Base-by-base conservation (phyloP, 1,140 invertebrate genomes). In the Temnothorax longispinosus region DNA sequence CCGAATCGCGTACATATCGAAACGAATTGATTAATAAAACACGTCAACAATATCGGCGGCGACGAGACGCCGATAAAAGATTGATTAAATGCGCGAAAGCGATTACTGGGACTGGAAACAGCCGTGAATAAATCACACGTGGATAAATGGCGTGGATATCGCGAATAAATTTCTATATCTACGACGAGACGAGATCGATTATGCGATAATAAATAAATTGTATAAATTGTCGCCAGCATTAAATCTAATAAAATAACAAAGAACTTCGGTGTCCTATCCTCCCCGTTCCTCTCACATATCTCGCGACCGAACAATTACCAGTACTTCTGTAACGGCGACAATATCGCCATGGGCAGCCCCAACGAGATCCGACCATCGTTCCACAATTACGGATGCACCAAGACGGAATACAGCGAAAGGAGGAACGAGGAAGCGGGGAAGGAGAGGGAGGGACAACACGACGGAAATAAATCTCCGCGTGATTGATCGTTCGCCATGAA, bases 401-500 rank as follows among this genome's bases (percentile, higher is more conserved):
- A 85, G 50, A 78, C 38, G 32, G 58, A 62, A 85, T n/a, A 50
- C 15, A 44, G 6, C 38, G 5, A 69, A 69, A 52, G 62, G 13
- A n/a, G 54, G 27, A 50, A 2, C 52, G 69, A 18, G 41, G 21
- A 18, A 41, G 8, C 7, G 27, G 35, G 2, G 18, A 21, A 32
- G 8, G 50, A 35, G 44, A 2, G 62, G 47, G 47, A 54, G 38
- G 80, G 8, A 62, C 67, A 60, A 60, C 69, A 75, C 41, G 69
- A 64, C 82, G 56, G 82, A 77, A 85, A 85, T 85, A 85, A 85
- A 85, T 85, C 75, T 65, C 47, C 47, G 60, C n/a, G 74, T 78
- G 82, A 85, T 85, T 86, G 89, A 90, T 90, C 87, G 89, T 80
- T 76, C 67, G 71, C 76, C 67, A 87, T 82, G 88, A 84, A 84